phyloP scores from a whole-genome alignment of 2,797 vertebrate species.

The Scarus forsteni region DNA sequence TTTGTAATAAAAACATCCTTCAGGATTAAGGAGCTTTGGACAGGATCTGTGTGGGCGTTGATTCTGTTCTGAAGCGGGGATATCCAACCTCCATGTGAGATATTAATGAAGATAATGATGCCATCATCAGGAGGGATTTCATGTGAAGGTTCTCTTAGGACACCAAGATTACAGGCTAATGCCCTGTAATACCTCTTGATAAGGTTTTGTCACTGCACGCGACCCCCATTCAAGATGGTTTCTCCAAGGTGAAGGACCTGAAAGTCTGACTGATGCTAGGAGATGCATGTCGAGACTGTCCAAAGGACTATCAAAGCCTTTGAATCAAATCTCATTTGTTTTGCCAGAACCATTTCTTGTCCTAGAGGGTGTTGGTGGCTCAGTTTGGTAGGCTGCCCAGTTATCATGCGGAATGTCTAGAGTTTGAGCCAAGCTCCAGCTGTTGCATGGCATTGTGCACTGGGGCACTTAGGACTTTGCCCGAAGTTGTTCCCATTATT shows the following conservation, averaged over 20 bases:
- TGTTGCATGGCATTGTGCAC: no score
- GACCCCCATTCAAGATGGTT: slow-evolving; percentile 18
- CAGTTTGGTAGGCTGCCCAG: no score
- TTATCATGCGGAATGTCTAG: no score
- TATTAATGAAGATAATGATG: slow-evolving; percentile 67
- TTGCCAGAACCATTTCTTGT: no score
- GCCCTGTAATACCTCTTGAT: slow-evolving; percentile 24
- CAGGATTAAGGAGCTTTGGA: slow-evolving; percentile 50
- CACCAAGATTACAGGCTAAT: not conserved
- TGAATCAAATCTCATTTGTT: no score
- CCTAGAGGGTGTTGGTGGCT: no score
- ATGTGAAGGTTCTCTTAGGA: slow-evolving; percentile 1
- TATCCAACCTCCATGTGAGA: slow-evolving; percentile 53
- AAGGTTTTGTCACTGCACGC: slow-evolving; percentile 3
- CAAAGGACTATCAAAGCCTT: no score
- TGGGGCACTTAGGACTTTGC: no score
- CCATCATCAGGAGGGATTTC: slow-evolving; percentile 50
- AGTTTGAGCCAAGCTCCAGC: no score
- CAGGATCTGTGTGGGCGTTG: slow-evolving; percentile 62
- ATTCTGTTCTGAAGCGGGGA: slow-evolving; percentile 57
- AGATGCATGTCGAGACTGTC: not conserved
- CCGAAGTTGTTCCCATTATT: no score
- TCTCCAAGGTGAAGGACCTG: slow-evolving; percentile 21
- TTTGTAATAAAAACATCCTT: slow-evolving; percentile 65
- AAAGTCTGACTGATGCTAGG: not conserved